These are phyloP conservation scores for Archilochus colubris DNA, from an alignment of 2,113 vertebrate species.

Conservation along the genomic window DNA sequence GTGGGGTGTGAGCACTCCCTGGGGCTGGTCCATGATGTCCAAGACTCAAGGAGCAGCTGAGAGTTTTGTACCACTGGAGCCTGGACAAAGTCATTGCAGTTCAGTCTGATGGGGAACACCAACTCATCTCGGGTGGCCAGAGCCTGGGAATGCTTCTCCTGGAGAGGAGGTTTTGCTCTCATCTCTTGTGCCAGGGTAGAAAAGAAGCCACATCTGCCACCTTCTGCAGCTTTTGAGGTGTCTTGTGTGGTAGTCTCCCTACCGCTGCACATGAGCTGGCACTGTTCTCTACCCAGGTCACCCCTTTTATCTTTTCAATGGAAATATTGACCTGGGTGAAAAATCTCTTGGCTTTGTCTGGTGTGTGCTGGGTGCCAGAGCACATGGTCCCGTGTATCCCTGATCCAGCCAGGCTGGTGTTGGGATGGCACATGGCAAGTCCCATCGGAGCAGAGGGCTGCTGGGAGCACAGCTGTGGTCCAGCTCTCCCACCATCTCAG, in stretches of 20 bases:
- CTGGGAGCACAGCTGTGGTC: background rate
- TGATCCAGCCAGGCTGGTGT: rapidly evolving
- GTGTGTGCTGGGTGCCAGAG: rapidly evolving
- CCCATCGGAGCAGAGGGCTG: rapidly evolving
- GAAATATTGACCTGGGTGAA: background rate
- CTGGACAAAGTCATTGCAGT: background rate
- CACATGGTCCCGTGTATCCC: background rate
- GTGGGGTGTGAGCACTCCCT: background rate
- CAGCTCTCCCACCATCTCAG: background rate
- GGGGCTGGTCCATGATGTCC: rapidly evolving
- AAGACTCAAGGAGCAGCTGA: background rate
- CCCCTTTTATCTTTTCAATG: background rate
- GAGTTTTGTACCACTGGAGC: background rate
- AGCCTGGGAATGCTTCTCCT: background rate
- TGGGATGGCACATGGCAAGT: background rate
- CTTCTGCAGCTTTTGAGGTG: background rate
- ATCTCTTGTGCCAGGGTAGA: background rate
- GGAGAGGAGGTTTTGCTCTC: background rate
- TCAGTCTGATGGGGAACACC: background rate
- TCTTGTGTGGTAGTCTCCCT: background rate
- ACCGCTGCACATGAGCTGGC: background rate
- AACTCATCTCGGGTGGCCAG: background rate
- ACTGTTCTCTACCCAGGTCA: background rate
- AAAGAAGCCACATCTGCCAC: background rate
- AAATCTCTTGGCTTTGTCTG: background rate